These are phyloP conservation scores for Paramisgurnus dabryanus DNA, from an alignment of 2,113 vertebrate species.

Conservation along the genomic window DNA sequence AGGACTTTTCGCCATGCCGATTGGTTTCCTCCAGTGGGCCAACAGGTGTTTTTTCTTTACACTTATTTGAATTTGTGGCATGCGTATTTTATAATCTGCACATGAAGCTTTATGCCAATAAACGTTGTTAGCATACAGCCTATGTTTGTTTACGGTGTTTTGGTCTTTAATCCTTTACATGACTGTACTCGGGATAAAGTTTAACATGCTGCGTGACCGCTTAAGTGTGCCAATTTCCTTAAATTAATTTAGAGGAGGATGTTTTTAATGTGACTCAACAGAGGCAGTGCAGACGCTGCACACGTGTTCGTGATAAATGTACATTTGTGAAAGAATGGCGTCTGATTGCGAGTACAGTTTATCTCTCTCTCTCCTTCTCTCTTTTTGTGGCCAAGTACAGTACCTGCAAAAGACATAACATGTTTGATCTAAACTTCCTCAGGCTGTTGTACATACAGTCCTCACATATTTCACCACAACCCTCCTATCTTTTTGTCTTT, in stretches of 20 bases:
- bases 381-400: conserved; percentile 10
- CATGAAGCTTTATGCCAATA: too few species aligned
- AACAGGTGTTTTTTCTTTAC: too few species aligned
- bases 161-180: too few species aligned
- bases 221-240: not conserved
- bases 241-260: not conserved
- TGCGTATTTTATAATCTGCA: too few species aligned
- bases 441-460: not conserved
- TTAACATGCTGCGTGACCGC: too few species aligned
- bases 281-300: not conserved
- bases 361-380: conserved; percentile 23
- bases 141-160: too few species aligned
- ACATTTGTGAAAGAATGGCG: conserved; percentile 21
- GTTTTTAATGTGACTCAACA: not conserved
- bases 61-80: too few species aligned
- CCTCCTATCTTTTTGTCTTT: not conserved
- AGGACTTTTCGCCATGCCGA: too few species aligned
- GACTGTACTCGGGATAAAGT: too few species aligned
- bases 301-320: not conserved
- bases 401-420: conserved; percentile 48
- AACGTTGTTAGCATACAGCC: too few species aligned
- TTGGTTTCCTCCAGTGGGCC: too few species aligned
- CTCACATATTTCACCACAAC: not conserved
- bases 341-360: conserved; percentile 42
- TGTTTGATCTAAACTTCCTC: not conserved